A percentile compares a stretch with the other conserved stretches of the same genome.
phyloP scores from a whole-genome alignment of 2,888 invertebrate species.

The Thymelicus sylvestris region DNA sequence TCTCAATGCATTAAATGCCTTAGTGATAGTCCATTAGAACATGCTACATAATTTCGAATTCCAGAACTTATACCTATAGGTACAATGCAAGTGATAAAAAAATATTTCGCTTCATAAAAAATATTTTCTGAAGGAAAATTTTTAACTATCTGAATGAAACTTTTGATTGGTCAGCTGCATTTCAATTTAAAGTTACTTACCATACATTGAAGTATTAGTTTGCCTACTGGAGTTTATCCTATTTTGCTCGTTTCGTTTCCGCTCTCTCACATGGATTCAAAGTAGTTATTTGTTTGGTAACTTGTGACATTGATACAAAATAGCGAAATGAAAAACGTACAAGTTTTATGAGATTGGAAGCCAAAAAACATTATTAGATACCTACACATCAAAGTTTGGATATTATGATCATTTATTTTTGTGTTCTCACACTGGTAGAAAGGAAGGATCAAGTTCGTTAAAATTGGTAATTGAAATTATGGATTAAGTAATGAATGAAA shows the following conservation, averaged over 20 bases:
- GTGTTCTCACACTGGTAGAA: too few species aligned
- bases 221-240: constrained; percentile 29
- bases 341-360: neutral
- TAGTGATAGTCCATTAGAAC: too few species aligned
- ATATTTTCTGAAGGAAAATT: constrained; percentile 28
- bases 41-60: too few species aligned
- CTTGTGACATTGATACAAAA: constrained; percentile 18
- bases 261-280: constrained; percentile 15
- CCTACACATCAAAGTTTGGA: neutral
- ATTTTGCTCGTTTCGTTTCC: constrained; percentile 28
- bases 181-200: constrained; percentile 36
- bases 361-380: neutral
- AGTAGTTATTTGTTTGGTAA: constrained; percentile 23
- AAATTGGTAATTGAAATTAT: too few species aligned
- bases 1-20: too few species aligned
- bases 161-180: constrained; percentile 35
- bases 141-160: constrained; percentile 35
- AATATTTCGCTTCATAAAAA: constrained; percentile 9
- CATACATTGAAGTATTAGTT: constrained; percentile 33
- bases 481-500: too few species aligned
- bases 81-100: neutral
- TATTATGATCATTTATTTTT: neutral
- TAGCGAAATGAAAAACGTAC: neutral
- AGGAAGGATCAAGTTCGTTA: too few species aligned
- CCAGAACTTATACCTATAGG: too few species aligned